Evolutionary conservation across 2,888 invertebrate species (phyloP), one percentile per base, ranked within the genome.

Genomic region (Entomobrya multifasciata): DNA sequence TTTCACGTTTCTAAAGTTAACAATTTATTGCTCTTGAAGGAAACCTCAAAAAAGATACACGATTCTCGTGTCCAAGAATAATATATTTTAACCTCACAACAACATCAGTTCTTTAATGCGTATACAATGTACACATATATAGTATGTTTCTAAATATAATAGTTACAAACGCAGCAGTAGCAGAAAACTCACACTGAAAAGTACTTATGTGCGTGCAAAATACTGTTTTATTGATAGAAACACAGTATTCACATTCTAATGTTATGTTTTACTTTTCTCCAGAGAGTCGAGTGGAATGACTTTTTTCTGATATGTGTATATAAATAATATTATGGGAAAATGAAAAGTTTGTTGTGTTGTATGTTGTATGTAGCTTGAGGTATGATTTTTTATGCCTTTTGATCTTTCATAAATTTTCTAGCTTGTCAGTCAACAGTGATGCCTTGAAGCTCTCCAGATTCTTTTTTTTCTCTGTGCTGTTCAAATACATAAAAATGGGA

Each of bases 351-450:
- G 8, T 65, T 47, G 20, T 22, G 47, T n/a, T n/a, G n/a, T n/a
- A n/a, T n/a, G n/a, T n/a, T n/a, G n/a, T n/a, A n/a, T n/a, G n/a
- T 80, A 15, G 55, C 55, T 57, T 70, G 47, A 52, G 27, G 67
- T 57, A 60, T n/a, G n/a, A 49, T 49, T 60, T 62, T 49, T 62
- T 80, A 79, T 27, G 47, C 52, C n/a, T 44, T 70, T 55, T 70
- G 17, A 36, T 44, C 72, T 57, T 81, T 60, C 72, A 72, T 81
- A 81, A 57, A 27, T 81, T 72, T 60, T 72, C 72, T 47, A 17
- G 0, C 55, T 52, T 81, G 81, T 81, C 81, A 72, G 81, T 72
- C 81, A 81, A 30, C 17, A 60, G 27, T 49, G 67, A 80, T 80
- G 72, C 44, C 60, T 44, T 44, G 67, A 65, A 72, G 81, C 52